Base-by-base conservation (phyloP, 1,140 invertebrate genomes). In the Megalonaias nervosa region DNA sequence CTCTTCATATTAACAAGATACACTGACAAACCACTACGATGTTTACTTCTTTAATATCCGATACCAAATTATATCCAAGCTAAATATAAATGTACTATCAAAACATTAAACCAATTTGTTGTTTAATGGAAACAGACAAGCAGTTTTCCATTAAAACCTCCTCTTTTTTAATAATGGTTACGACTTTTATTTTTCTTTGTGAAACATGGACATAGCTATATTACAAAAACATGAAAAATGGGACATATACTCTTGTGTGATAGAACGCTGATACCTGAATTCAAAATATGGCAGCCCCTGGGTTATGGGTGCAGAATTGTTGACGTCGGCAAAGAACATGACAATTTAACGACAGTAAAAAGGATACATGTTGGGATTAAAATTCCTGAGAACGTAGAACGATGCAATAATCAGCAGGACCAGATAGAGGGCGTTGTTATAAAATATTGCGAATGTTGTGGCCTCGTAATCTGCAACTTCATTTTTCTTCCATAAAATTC, bases 401-500 rank as follows among this genome's bases (percentile, higher is more conserved):
- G 98, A 99, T 72, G 94, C 94, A 65, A 99, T 92, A 77, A 99
- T 96, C n/a, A 99, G 94, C 67, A 99, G 93, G 56, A 97, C 95
- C 89, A 99, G 93, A 92, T 98, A 99, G 65, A 99, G 90, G 31
- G 98, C 96, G 90, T 99, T 99, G 92, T 99, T 99, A 93, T 99
- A 99, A 92, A 99, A 99, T 85, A 99, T 99, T 59, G 98, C 97
- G 89, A 98, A 99, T 13, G 97, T 99, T 56, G 98, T 99, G 0
- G 98, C 97, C 93, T 99, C 98, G 91, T 98, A 99, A 90, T 99
- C 98, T 56, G 98, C 98, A 19, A 99, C 98, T 93, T 99, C 98
- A 92, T 99, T 99, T 92, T 99, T 99, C 92, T 99, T 99, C 97
- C 98, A 99, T 71, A 99, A 91, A 72, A 91, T 89, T 81, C 90